Percentiles rank a stretch among this genome's conserved stretches.
These are phyloP conservation scores for Anseranas semipalmata DNA, from an alignment of 2,113 vertebrate genomes.

Conservation along the genomic window DNA sequence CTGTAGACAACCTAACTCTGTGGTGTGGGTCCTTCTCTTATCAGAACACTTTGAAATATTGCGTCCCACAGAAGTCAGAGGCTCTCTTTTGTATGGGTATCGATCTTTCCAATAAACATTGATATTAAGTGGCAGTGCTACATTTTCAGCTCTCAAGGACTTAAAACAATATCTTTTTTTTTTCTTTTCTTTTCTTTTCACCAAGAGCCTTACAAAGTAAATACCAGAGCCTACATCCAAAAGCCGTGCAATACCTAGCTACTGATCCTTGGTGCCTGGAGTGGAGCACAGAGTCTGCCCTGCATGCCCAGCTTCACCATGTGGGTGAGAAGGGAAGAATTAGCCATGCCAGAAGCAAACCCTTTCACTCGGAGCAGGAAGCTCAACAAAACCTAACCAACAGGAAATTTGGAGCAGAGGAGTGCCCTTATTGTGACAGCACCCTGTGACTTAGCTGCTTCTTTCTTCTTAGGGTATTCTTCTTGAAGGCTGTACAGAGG, in stretches of 20 bases:
- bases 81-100: neutral
- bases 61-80: accelerated
- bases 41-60: neutral
- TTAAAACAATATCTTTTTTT: too few species aligned
- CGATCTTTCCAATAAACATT: neutral
- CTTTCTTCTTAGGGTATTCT: neutral
- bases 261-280: neutral
- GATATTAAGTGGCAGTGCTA: neutral
- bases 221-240: accelerated
- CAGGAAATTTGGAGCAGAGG: neutral
- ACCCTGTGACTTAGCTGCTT: neutral
- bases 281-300: neutral
- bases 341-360: neutral
- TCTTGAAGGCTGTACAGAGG: neutral
- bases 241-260: neutral
- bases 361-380: neutral
- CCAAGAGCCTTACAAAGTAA: neutral
- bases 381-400: neutral
- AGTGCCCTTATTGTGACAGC: neutral
- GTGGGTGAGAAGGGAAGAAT: neutral
- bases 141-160: neutral
- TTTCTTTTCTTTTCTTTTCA: too few species aligned
- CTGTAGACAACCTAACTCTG: neutral
- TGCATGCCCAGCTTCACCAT: neutral
- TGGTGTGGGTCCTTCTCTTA: neutral